phyloP scores from a whole-genome alignment of 2,113 vertebrate genomes.

The Chelonoidis abingdonii region DNA sequence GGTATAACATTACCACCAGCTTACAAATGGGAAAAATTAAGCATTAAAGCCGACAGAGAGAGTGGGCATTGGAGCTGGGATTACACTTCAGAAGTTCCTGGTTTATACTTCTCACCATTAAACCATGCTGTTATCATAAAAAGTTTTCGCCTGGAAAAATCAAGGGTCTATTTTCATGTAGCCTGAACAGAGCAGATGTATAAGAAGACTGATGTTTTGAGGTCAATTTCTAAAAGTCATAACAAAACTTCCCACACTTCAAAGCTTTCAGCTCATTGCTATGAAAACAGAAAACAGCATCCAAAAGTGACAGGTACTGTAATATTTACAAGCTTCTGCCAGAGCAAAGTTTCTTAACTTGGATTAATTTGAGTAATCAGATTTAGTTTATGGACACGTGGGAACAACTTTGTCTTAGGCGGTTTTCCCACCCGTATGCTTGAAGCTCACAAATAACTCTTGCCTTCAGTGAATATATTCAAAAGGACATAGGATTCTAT shows the following conservation, averaged over 20 bases:
- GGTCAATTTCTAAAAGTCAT: slow-evolving; percentile 51
- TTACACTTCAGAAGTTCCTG: not conserved
- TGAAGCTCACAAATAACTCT: slow-evolving; percentile 54
- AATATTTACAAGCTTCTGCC: slow-evolving; percentile 69
- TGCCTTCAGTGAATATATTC: slow-evolving; percentile 31
- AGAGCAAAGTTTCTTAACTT: slow-evolving; percentile 53
- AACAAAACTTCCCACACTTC: slow-evolving; percentile 64
- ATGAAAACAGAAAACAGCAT: slow-evolving; percentile 60
- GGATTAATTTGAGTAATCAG: slow-evolving; percentile 58
- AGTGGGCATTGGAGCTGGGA: not conserved
- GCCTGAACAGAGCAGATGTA: slow-evolving; percentile 24
- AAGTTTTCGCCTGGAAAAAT: not conserved
- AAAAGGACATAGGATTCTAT: not conserved
- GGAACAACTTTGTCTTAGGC: slow-evolving; percentile 59
- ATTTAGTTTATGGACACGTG: slow-evolving; percentile 64
- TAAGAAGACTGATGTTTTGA: slow-evolving; percentile 62
- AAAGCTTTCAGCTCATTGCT: slow-evolving; percentile 51
- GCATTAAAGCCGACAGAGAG: not conserved
- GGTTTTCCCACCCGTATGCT: slow-evolving; percentile 46
- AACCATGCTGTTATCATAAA: not conserved
- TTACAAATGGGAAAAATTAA: not conserved
- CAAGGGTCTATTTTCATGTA: slow-evolving; percentile 36
- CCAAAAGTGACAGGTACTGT: slow-evolving; percentile 70
- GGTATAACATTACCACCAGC: not conserved
- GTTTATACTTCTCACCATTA: not conserved